A percentile compares a stretch with the other conserved stretches of the same genome.
These are phyloP conservation scores for Drosophila ezoana DNA, from an alignment of 2,888 invertebrate genomes.

Conservation along the genomic window DNA sequence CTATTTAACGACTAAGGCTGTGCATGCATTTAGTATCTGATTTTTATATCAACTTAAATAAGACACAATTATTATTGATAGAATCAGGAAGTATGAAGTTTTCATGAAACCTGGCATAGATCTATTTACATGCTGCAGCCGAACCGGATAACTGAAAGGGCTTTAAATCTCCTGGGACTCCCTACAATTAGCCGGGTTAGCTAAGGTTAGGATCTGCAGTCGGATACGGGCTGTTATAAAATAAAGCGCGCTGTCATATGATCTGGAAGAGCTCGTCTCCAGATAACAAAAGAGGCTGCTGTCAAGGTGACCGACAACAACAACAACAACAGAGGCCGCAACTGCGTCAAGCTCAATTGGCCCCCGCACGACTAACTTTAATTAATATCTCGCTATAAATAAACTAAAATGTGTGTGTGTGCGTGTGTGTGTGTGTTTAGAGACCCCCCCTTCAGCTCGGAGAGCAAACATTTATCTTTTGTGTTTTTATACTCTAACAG, in stretches of 20 bases:
- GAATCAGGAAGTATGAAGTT: no score
- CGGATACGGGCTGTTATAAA: not conserved
- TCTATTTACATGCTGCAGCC: no score
- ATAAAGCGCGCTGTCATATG: conserved; percentile 1
- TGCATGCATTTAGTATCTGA: not conserved
- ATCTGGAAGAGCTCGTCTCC: conserved; percentile 3
- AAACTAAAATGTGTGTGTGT: not conserved
- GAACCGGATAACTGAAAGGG: no score
- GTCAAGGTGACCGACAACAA: conserved; percentile 49
- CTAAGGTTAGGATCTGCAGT: conserved; percentile 2
- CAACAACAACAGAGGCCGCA: not conserved
- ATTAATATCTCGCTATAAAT: conserved; percentile 59
- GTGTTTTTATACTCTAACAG: not conserved
- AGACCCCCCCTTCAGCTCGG: not conserved
- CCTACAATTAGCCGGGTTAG: no score
- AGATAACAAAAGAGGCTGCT: conserved; percentile 55
- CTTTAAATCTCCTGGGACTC: no score
- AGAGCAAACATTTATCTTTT: conserved; percentile 24
- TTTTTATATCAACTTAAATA: not conserved
- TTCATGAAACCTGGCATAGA: no score
- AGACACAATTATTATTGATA: conserved; percentile 1
- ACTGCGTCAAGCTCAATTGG: conserved; percentile 58
- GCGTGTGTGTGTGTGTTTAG: conserved; percentile 10
- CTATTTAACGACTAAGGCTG: conserved; percentile 26
- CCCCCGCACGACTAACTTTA: conserved; percentile 48